phyloP scores from a whole-genome alignment of 2,888 invertebrate genomes.

The Drosophila borealis region DNA sequence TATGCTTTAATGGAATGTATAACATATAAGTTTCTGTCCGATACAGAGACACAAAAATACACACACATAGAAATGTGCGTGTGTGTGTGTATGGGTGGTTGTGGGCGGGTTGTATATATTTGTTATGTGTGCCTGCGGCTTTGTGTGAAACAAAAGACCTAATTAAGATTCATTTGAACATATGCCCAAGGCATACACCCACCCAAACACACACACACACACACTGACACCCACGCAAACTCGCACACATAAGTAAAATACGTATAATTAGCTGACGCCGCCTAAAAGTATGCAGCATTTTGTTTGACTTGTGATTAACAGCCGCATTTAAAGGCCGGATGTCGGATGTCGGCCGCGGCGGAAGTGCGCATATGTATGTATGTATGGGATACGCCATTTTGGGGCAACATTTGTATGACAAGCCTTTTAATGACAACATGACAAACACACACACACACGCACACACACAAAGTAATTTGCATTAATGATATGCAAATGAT shows the following conservation, averaged over 20 bases:
- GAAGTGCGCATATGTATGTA: conserved; percentile 8
- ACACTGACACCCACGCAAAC: conserved; percentile 11
- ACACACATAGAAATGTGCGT: background rate
- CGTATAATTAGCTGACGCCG: conserved; percentile 60
- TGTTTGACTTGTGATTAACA: conserved; percentile 77
- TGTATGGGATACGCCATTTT: conserved; percentile 8
- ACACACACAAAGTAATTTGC: conserved; percentile 52
- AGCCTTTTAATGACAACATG: conserved; percentile 69
- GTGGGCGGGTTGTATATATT: conserved; percentile 14
- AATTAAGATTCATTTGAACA: conserved; percentile 65
- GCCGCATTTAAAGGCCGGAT: conserved; percentile 53
- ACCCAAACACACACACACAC: conserved; percentile 7
- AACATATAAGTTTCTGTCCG: conserved; percentile 29
- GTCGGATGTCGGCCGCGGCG: conserved; percentile 22
- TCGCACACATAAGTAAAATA: conserved; percentile 12
- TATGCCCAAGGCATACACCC: conserved; percentile 46
- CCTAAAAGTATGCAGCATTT: conserved; percentile 68
- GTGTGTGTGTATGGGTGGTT: background rate
- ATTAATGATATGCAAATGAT: conserved; percentile 81
- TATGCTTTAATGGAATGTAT: conserved; percentile 16
- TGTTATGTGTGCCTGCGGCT: conserved; percentile 49
- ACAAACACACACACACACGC: conserved; percentile 24
- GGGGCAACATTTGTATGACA: conserved; percentile 45
- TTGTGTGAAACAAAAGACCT: conserved; percentile 61
- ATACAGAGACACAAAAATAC: background rate